Base-by-base conservation (phyloP, 1,140 invertebrate species). In the Drosophila gunungcola region DNA sequence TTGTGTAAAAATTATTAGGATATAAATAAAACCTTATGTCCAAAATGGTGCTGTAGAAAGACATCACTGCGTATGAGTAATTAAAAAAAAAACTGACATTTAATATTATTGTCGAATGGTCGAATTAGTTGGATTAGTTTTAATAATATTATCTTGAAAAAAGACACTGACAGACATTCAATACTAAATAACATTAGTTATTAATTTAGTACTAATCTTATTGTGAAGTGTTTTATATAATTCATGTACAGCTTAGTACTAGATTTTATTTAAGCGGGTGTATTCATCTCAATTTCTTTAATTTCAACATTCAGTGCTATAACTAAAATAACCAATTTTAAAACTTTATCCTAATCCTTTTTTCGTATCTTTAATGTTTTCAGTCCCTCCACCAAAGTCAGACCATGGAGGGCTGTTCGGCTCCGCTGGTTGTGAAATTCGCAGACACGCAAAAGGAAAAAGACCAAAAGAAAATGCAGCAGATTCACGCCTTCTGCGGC, bases 381-480 rank as follows among this genome's bases (percentile, higher is more conserved):
- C 92, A 94, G 95, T 95, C 96, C 78, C 96, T 99, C 93, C 98
- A 99, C 94, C 98, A 99, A 93, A 99, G 98, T 85, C 97, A 98
- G 93, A 99, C 98, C 69, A 99, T 99, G 98, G 98, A 99, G 94
- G 98, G 98, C 25, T 99, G 98, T 92, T 98, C 97, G 53, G 98
- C 98, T 72, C 98, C 98, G 10, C 93, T 99, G 68, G 98, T 99
- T 21, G 98, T 99, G 7, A 99, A 99, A 93, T 99, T 99, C 93
- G 99, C 98, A 32, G 98, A 99, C 92, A 99, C 98, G 43, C 98
- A 99, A 92, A 99, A 99, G 92, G 98, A 99, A 91, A 99, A 99
- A 93, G 98, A 99, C 92, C 96, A 98, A 92, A 99, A 99, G 93
- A 96, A 98, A 90, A 94, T 98, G 92, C 97, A 98, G 84, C 97